Base-by-base conservation (phyloP, 1,140 invertebrate genomes). In the Drosophila melanica region DNA sequence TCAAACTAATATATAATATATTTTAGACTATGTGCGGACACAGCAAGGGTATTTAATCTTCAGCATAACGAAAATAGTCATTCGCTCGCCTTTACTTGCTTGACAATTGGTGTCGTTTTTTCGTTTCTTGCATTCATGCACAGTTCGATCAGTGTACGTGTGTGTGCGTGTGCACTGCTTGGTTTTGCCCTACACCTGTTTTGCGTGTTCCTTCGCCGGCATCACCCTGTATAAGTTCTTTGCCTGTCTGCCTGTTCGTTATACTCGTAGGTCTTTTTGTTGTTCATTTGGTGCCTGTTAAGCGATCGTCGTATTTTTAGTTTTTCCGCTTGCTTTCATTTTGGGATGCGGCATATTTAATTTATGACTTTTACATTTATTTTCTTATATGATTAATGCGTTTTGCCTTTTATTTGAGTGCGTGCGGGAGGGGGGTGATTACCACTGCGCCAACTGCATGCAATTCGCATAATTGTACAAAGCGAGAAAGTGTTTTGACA, bases 221-320 rank as follows among this genome's bases (percentile, higher is more conserved):
- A 51, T 45, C 81, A 85, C 81, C 81, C 81, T 86, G 81, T 84
- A 74, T 73, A 10, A 1, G 11, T 45, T 62, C 18, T 20, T 27
- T 57, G 74, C 63, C 53, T 77, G 54, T 23, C 44, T 35, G 33
- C 30, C 35, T 45, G 33, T 27, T 35, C 37, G 51, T 16, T 58
- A 16, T 54, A 20, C 30, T 45, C 20, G n/a, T 30, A 12, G 9
- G 12, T 27, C n/a, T 48, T 51, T 35, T 35, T 10, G 9, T 54
- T 59, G 39, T 48, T 23, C 16, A 33, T 16, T 14, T 16, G 7
- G 14, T 27, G 12, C 27, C 30, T 14, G 16, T 60, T 50, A 75
- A 78, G 54, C 71, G 79, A 87, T 87, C 81, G 66, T 58, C 47
- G 44, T 86, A 81, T 81, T 86, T 85, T 81, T 78, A 87, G 81